Evolutionary conservation across 2,113 vertebrate species (phyloP).

Genomic region (Oreochromis spilurus): DNA sequence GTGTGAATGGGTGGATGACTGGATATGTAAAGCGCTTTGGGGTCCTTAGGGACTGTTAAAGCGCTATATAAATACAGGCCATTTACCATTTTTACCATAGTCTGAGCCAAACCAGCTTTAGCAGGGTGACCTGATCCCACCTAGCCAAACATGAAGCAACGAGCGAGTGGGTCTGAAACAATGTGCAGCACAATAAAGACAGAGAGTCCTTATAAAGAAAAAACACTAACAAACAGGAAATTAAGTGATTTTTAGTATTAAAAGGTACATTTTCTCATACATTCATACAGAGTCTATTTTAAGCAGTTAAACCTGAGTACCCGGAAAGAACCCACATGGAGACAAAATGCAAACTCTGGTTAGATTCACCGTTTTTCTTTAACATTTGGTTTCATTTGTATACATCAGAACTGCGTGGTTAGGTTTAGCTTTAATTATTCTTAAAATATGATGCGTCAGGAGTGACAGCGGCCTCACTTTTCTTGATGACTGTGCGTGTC

Average conservation of each 20-base stretch:
- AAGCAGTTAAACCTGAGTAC: neutral
- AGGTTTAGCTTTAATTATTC: neutral
- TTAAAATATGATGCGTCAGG: neutral
- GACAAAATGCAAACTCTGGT: neutral
- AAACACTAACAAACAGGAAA: neutral
- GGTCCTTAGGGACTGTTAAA: no score
- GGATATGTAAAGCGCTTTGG: no score
- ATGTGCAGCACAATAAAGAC: neutral
- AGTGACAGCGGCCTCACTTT: neutral
- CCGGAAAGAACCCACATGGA: neutral
- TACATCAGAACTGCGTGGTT: neutral
- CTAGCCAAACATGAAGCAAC: neutral
- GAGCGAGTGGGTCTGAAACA: neutral
- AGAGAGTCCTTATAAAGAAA: neutral
- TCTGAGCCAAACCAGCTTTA: neutral
- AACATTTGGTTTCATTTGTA: neutral
- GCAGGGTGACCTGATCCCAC: neutral
- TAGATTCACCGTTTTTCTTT: fast-evolving
- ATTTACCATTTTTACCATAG: neutral
- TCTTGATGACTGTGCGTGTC: fast-evolving
- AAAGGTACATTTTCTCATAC: neutral
- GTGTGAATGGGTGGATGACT: no score
- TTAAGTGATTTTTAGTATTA: neutral
- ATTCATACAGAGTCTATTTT: no score
- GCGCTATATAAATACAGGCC: no score